Percentiles rank a stretch among this genome's conserved stretches.
Evolutionary conservation across 1,140 invertebrate species (phyloP).

Genomic region (Diploscapter pachys): DNA sequence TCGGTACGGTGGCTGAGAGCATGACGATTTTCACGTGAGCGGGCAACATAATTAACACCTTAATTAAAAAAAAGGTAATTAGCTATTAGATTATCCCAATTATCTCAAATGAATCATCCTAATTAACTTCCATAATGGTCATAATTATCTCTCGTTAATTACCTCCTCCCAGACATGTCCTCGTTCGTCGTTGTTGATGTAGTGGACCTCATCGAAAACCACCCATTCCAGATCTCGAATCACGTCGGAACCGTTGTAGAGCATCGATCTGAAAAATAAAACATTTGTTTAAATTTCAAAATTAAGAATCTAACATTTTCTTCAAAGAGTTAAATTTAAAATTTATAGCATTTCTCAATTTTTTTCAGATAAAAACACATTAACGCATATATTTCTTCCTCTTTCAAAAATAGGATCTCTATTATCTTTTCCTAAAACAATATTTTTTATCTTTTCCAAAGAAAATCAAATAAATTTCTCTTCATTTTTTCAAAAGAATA

Average conservation of each 20-base stretch:
- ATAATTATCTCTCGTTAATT: too few relatives aligned
- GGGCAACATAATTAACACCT: constrained; percentile 80
- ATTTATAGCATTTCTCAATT: too few relatives aligned
- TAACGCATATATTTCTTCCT: too few relatives aligned
- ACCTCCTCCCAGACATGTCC: constrained; percentile 99
- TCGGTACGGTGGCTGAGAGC: constrained; percentile 95
- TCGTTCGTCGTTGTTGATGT: constrained; percentile 93
- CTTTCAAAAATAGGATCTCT: too few relatives aligned
- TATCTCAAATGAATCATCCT: not conserved
- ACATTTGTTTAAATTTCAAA: not conserved
- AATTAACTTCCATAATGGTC: constrained; percentile 21
- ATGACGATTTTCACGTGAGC: constrained; percentile 91
- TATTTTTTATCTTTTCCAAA: too few relatives aligned
- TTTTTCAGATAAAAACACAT: too few relatives aligned
- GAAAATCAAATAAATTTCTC: too few relatives aligned
- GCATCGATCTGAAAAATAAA: constrained; percentile 72
- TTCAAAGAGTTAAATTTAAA: too few relatives aligned
- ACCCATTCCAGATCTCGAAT: constrained; percentile 95
- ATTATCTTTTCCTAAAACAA: too few relatives aligned
- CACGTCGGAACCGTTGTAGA: constrained; percentile 90
- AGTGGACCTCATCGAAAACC: constrained; percentile 99
- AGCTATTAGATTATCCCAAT: not conserved
- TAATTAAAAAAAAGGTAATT: not conserved
- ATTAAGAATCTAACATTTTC: too few relatives aligned
- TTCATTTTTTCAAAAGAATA: not conserved